Conservation (phyloP, 2,888 invertebrate genomes). For the Fissipunctia ypsillon region DNA sequence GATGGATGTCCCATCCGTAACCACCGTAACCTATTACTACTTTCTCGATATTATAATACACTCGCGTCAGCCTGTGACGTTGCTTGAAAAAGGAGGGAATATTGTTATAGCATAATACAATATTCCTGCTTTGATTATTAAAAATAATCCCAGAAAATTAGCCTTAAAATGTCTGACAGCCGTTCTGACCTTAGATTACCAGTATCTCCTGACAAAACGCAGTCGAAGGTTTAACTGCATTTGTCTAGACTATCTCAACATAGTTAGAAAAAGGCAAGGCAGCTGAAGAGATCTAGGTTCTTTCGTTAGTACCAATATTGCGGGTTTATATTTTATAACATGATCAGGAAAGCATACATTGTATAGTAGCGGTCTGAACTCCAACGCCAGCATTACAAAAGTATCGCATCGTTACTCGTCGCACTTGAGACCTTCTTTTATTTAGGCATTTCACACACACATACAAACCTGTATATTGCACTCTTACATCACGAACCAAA, state of each 20-base stretch:
- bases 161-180: too few relatives aligned
- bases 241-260: neutral
- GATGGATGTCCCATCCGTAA: constrained; percentile 58
- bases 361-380: too few relatives aligned
- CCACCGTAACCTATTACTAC: constrained; percentile 43
- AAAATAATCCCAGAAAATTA: neutral
- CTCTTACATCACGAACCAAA: too few relatives aligned
- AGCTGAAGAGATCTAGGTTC: neutral
- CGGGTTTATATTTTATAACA: neutral
- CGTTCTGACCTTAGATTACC: too few relatives aligned
- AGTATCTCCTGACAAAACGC: too few relatives aligned
- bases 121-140: neutral
- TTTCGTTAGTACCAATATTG: neutral
- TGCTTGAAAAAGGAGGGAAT: constrained; percentile 12
- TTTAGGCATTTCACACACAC: too few relatives aligned
- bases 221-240: too few relatives aligned
- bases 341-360: neutral
- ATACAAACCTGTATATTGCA: too few relatives aligned
- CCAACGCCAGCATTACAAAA: too few relatives aligned
- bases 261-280: neutral
- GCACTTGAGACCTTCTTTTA: too few relatives aligned
- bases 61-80: constrained; percentile 25
- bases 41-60: constrained; percentile 57
- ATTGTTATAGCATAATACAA: neutral
- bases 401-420: too few relatives aligned